phyloP scores from a whole-genome alignment of 2,797 vertebrate genomes.

The Euphonia xanthogaster region DNA sequence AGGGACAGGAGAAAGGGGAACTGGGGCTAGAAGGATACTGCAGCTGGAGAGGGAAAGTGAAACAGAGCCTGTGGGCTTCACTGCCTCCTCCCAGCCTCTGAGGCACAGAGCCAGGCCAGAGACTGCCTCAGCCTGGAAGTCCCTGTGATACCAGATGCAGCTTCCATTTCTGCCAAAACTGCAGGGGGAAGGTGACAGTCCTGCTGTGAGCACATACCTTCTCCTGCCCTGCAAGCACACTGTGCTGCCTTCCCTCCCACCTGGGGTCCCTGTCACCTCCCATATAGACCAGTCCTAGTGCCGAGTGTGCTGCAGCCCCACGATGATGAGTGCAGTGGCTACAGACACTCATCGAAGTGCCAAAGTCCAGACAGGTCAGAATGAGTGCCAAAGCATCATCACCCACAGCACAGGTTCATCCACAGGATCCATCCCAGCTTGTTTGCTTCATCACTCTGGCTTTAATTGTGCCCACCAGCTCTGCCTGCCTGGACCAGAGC shows the following conservation, averaged over 20 bases:
- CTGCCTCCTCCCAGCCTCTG: background rate
- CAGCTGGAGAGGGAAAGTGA: background rate
- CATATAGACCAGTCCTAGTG: background rate
- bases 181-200: background rate
- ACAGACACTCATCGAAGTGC: background rate
- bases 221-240: background rate
- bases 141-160: background rate
- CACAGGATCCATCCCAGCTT: background rate
- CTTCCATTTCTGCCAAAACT: background rate
- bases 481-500: background rate
- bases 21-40: background rate
- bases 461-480: background rate
- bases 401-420: background rate
- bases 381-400: background rate
- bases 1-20: background rate
- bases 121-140: background rate
- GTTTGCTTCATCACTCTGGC: background rate
- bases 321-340: rapidly evolving
- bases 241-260: background rate
- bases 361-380: background rate
- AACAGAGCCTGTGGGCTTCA: background rate
- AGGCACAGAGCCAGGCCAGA: background rate
- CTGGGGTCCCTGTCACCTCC: rapidly evolving
- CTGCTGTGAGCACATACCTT: background rate
- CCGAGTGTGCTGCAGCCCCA: background rate